Evolutionary conservation across 2,113 vertebrate species (phyloP), one percentile per base, ranked within the genome.

Genomic region (Panthera tigris): DNA sequence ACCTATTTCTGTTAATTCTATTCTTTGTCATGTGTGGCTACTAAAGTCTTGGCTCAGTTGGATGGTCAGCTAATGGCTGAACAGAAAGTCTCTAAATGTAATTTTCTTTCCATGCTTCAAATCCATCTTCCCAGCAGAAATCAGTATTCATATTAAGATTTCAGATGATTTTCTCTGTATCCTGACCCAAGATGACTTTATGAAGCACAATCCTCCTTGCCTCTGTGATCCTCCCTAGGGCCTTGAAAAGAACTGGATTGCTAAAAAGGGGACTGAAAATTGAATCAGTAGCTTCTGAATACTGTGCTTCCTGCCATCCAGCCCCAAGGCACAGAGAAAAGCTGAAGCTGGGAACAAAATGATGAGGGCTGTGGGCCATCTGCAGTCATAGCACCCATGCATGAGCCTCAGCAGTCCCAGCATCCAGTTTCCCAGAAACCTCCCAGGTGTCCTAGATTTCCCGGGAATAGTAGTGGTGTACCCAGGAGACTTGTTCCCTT

Each of bases 331-430:
- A 15, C 12, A 81, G 39, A 66, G 48, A 74, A 21, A 55, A 81
- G 52, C 2, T 50, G 12, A 1, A 31, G 16, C 15, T 45, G 13
- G 13, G 7, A 1, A 6, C 16, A 39, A 92, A 63, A 63, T 68
- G n/a, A 21, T 23, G 13, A 33, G 13, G 19, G 2, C 41, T 10
- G 11, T 13, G 23, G 10, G 7, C 31, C 31, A 5, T 25, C n/a
- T 13, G 57, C 5, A 68, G 39, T 33, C 14, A 1, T 3, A 69
- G 65, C 7, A 4, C 71, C 9, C 15, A 13, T 1, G 4, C 63
- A 29, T 5, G 10, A 8, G 1, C 21, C 55, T 88, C 7, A 1
- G 4, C 1, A n/a, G 21, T 11, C 39, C 4, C 4, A 50, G 21
- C 18, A 21, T 11, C 16, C 33, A 39, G 11, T 7, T 78, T 69